Evolutionary conservation across 2,888 invertebrate species (phyloP), one percentile per base, ranked within the genome.

Genomic region (Eupithecia exiguata): DNA sequence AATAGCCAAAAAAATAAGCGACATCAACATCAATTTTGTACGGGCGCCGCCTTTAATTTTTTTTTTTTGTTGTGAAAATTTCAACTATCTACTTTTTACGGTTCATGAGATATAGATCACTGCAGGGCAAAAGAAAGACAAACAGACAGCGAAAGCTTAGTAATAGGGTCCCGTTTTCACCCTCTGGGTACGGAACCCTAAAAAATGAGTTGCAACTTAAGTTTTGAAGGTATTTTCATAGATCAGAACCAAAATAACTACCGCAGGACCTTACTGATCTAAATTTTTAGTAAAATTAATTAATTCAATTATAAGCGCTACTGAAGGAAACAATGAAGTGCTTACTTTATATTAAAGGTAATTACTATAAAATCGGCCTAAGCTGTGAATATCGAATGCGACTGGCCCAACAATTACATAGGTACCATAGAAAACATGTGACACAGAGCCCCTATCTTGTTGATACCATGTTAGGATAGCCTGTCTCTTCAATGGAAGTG

Each of bases 381-480:
- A 65, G n/a, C n/a, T 43, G 38, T 46, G 61, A 66, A 70, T 46
- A 66, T 30, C 30, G 30, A 49, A 71, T 21, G 63, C 53, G 40
- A 25, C 66, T 21, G 16, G n/a, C 38, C 61, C 25, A 72, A 75
- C 74, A 72, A 75, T 72, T 69, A 75, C 66, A 70, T 75, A 75
- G 61, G 68, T 75, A 70, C 73, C 75, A 73, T 73, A 70, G 70
- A 49, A 68, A 71, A 73, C 73, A 71, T 72, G 36, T 75, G 75
- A 70, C 75, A 70, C 67, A 49, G 25, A 38, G 35, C 35, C 36
- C 40, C 46, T 68, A 68, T 70, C 72, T 72, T 61, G 72, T 70
- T 70, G 72, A 70, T 72, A 71, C 75, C 75, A 73, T 76, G 70
- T 76, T 70, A 30, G 75, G 75, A 73, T 65, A 68, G 62, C 69